Evolutionary conservation across 1,140 invertebrate species (phyloP).

Genomic region (Drosophila virilis): DNA sequence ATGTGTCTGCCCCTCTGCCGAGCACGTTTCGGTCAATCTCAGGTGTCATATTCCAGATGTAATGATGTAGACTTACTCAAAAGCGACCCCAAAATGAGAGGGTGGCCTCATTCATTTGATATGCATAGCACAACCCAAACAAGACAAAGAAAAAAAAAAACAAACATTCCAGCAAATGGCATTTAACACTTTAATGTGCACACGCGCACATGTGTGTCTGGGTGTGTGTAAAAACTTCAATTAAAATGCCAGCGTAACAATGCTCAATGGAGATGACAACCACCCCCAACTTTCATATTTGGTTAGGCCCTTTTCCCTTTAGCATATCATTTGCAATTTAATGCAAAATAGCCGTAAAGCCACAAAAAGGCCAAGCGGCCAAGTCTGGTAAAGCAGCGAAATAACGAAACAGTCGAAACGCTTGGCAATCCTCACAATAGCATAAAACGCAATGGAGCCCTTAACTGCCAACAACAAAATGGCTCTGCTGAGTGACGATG

Average conservation of each 20-base stretch:
- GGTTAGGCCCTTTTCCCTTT: conserved; percentile 14
- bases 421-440: conserved; percentile 47
- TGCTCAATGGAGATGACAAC: conserved; percentile 46
- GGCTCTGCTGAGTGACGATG: conserved; percentile 52
- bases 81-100: conserved; percentile 10
- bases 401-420: conserved; percentile 40
- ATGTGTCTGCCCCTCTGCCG: conserved; percentile 4
- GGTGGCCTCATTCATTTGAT: conserved; percentile 52
- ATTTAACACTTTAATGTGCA: conserved; percentile 65
- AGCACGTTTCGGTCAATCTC: conserved; percentile 46
- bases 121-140: conserved; percentile 45
- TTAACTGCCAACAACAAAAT: conserved; percentile 56
- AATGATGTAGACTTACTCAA: conserved; percentile 42
- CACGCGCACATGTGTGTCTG: conserved; percentile 10
- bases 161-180: conserved; percentile 44
- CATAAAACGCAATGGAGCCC: conserved; percentile 69
- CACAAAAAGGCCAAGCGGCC: conserved; percentile 56
- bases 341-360: conserved; percentile 66
- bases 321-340: conserved; percentile 63
- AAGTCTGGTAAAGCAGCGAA: conserved; percentile 15
- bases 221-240: conserved; percentile 56
- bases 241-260: conserved; percentile 66
- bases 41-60: conserved; percentile 60
- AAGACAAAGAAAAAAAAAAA: not conserved
- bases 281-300: not conserved